Percentiles rank a stretch among this genome's conserved stretches.
These are phyloP conservation scores for Nomada fabriciana DNA, from an alignment of 2,888 invertebrate species.

Conservation along the genomic window DNA sequence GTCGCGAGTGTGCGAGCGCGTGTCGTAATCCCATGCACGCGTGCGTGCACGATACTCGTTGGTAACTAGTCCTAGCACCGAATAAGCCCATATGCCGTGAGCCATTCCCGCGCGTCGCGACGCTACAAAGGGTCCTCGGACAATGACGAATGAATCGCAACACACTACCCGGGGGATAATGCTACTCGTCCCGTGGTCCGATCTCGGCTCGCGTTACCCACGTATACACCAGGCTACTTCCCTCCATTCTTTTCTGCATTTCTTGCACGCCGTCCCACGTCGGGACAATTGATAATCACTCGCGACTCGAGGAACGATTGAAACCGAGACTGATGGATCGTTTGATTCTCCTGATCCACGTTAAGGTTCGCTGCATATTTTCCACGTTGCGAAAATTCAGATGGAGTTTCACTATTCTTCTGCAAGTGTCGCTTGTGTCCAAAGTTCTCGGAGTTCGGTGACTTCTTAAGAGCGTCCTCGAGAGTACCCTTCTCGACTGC, in stretches of 20 bases:
- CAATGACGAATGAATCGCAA: slow-evolving; percentile 70
- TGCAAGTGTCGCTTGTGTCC: background rate
- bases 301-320: slow-evolving; percentile 13
- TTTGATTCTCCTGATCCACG: background rate
- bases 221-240: slow-evolving; percentile 22
- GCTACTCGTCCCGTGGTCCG: slow-evolving; percentile 51
- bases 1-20: background rate
- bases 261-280: slow-evolving; percentile 37
- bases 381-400: background rate
- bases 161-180: slow-evolving; percentile 57
- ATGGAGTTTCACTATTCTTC: background rate
- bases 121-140: slow-evolving; percentile 63
- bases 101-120: slow-evolving; percentile 52
- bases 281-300: slow-evolving; percentile 33
- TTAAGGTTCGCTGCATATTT: background rate
- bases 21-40: slow-evolving; percentile 34
- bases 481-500: background rate
- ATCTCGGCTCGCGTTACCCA: slow-evolving; percentile 37
- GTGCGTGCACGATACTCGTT: slow-evolving; percentile 35
- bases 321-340: slow-evolving; percentile 18
- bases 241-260: slow-evolving; percentile 37
- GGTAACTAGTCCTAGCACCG: slow-evolving; percentile 48
- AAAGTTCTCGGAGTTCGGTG: background rate
- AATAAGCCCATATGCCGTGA: slow-evolving; percentile 55
- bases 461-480: background rate